phyloP scores from a whole-genome alignment of 2,113 vertebrate species.

The Dicrurus megarhynchus region DNA sequence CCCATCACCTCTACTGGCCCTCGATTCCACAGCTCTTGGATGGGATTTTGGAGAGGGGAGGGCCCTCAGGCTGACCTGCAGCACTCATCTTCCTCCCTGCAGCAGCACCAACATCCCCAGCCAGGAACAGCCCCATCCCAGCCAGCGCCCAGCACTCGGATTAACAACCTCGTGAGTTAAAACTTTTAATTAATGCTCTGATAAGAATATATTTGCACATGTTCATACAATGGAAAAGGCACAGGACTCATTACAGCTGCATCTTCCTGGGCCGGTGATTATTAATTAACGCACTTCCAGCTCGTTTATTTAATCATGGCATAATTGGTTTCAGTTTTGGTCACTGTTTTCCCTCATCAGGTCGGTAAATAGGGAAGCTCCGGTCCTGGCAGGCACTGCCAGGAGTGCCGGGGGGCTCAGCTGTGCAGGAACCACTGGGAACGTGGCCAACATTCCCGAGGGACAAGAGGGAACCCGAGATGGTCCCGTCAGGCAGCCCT shows the following conservation, averaged over 20 bases:
- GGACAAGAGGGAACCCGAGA: rapidly evolving
- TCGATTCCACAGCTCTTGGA: rapidly evolving
- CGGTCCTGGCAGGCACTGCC: neutral
- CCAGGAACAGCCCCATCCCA: neutral
- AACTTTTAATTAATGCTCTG: neutral
- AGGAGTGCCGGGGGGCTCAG: neutral
- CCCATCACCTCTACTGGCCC: neutral
- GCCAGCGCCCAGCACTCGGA: rapidly evolving
- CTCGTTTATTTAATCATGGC: constrained; percentile 40
- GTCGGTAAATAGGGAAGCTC: neutral
- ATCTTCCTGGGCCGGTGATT: constrained; percentile 33
- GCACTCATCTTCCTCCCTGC: neutral
- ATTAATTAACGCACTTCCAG: constrained; percentile 47
- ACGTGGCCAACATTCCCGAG: rapidly evolving
- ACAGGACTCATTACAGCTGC: neutral
- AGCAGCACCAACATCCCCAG: neutral
- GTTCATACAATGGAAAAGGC: neutral
- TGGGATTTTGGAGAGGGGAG: neutral
- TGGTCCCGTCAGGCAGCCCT: neutral
- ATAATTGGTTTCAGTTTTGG: constrained; percentile 32
- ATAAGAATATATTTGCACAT: neutral
- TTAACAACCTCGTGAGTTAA: neutral
- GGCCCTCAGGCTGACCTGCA: neutral
- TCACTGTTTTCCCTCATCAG: constrained; percentile 17
- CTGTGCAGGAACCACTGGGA: rapidly evolving